phyloP scores from a whole-genome alignment of 2,113 vertebrate genomes.

The Alethe diademata region DNA sequence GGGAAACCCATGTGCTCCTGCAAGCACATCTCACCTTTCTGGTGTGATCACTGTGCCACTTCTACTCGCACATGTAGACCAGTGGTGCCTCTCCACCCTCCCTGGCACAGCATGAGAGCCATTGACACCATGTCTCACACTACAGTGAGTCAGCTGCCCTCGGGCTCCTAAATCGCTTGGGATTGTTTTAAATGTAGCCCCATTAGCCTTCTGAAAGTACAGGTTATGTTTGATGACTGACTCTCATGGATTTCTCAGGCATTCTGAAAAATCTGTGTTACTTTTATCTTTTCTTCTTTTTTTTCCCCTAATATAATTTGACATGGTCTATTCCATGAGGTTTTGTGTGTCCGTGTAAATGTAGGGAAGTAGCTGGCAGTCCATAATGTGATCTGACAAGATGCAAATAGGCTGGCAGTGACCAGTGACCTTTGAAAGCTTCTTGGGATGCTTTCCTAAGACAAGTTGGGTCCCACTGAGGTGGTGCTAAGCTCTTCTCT shows the following conservation, averaged over 20 bases:
- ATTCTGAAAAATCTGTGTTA: background rate
- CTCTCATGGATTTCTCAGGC: background rate
- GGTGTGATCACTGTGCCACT: background rate
- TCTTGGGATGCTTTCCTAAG: background rate
- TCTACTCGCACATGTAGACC: background rate
- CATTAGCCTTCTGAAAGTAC: background rate
- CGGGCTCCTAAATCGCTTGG: background rate
- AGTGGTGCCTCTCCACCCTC: background rate
- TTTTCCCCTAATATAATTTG: background rate
- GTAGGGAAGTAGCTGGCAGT: background rate
- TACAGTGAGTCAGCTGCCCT: background rate
- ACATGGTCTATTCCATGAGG: background rate
- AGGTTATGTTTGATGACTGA: background rate
- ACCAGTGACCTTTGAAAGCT: background rate
- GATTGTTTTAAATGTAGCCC: background rate
- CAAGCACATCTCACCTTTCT: background rate
- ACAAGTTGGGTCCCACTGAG: background rate
- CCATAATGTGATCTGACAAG: background rate
- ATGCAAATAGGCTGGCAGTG: background rate
- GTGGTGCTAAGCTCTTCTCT: background rate
- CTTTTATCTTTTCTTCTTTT: background rate
- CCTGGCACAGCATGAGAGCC: background rate
- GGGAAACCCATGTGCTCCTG: background rate
- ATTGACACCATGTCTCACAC: background rate
- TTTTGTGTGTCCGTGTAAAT: background rate